Conservation (phyloP, 2,888 invertebrate genomes). For the Brenthis ino region DNA sequence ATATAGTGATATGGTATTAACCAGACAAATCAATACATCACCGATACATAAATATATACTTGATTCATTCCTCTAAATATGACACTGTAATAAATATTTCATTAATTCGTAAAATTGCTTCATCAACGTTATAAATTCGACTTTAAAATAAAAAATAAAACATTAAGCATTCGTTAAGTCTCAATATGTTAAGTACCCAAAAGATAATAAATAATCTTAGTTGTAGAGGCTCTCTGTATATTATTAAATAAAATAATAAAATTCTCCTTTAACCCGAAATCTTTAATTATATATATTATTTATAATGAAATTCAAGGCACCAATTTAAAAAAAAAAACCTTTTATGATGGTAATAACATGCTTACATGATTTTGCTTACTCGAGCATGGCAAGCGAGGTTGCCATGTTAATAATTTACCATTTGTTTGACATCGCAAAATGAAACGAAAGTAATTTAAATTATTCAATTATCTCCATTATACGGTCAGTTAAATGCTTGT, state of each 20-base stretch:
- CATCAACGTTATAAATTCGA: not conserved
- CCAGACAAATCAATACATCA: not conserved
- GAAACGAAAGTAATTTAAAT: not conserved
- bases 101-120: constrained; percentile 19
- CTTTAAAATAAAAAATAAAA: not conserved
- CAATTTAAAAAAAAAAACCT: no score
- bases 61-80: constrained; percentile 14
- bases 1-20: constrained; percentile 8
- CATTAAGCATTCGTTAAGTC: not conserved
- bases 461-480: not conserved
- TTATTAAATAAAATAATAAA: not conserved
- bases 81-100: constrained; percentile 13
- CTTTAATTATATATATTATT: no score
- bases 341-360: no score
- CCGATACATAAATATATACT: constrained; percentile 1
- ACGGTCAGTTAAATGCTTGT: not conserved
- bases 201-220: constrained; percentile 9
- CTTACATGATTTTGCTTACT: no score
- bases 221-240: constrained; percentile 1
- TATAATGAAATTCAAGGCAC: no score
- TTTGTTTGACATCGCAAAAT: not conserved
- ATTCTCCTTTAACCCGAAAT: no score
- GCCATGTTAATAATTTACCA: no score
- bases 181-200: constrained; percentile 1
- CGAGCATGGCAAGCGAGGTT: no score